Conservation (phyloP, 2,888 invertebrate species). For the Macrophya annulata region DNA sequence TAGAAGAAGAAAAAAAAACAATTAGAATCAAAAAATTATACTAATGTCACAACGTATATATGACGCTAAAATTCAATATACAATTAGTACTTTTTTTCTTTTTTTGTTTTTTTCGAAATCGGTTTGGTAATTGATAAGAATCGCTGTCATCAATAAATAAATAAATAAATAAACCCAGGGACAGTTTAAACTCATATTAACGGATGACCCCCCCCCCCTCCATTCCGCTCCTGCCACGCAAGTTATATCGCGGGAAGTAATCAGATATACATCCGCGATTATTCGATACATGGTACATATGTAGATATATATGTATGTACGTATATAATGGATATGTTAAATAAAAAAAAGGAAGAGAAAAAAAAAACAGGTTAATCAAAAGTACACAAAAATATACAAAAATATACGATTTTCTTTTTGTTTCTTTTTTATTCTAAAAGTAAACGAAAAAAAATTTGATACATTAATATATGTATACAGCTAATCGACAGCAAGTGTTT, state of each 20-base stretch:
- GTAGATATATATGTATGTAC: not conserved
- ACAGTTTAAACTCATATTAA: constrained; percentile 50
- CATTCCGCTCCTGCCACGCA: not conserved
- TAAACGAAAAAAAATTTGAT: not conserved
- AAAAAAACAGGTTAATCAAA: not conserved
- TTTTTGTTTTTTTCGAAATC: not conserved
- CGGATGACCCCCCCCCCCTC: not conserved
- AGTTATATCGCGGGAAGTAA: not conserved
- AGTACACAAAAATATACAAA: not conserved
- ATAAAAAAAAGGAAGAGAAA: not conserved
- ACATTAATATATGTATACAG: not conserved
- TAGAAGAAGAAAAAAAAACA: no score
- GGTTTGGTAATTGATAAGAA: not conserved
- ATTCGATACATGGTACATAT: not conserved
- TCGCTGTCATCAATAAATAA: constrained; percentile 18
- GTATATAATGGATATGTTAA: not conserved
- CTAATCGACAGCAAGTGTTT: constrained; percentile 18
- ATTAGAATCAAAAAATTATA: no score
- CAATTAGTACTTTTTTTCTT: not conserved
- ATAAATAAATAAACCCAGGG: not conserved
- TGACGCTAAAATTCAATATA: no score
- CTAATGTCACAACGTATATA: no score
- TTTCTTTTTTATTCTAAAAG: no score
- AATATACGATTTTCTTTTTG: no score
- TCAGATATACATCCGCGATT: not conserved